These are phyloP conservation scores for Piscicola geometra DNA, from an alignment of 2,888 invertebrate genomes.

Conservation along the genomic window DNA sequence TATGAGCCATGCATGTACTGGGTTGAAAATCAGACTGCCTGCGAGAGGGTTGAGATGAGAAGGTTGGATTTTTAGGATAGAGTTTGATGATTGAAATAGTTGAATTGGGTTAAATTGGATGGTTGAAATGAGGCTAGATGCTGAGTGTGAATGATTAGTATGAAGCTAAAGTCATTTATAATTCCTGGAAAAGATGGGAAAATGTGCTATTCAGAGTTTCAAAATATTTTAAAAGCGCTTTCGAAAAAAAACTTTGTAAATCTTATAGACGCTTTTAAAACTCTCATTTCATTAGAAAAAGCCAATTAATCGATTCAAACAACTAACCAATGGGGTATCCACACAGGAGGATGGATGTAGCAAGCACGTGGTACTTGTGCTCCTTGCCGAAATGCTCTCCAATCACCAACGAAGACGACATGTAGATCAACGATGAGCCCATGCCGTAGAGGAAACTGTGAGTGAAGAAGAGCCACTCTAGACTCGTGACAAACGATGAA, in stretches of 20 bases:
- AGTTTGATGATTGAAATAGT: neutral
- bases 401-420: conserved; percentile 47
- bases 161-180: no score
- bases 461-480: conserved; percentile 47
- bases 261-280: no score
- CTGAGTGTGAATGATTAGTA: no score
- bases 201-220: no score
- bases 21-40: conserved; percentile 48
- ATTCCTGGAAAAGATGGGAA: no score
- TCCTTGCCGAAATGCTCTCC: conserved; percentile 48
- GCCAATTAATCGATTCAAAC: no score
- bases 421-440: conserved; percentile 47
- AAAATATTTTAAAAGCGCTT: no score
- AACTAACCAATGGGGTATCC: conserved; percentile 47
- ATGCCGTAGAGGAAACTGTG: conserved; percentile 46
- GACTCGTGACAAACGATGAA: conserved; percentile 44
- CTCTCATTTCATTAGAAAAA: no score
- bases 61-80: neutral
- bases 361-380: conserved; percentile 47
- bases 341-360: conserved; percentile 47
- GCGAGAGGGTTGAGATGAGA: conserved; percentile 13
- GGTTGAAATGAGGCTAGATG: neutral
- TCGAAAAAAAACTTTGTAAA: no score
- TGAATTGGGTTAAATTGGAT: neutral
- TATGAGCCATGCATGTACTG: conserved; percentile 46